Evolutionary conservation across 53 echinoderm and acorn worm species (phyloP), one percentile per base, ranked within the genome.

Genomic region (Holothuria scabra): DNA sequence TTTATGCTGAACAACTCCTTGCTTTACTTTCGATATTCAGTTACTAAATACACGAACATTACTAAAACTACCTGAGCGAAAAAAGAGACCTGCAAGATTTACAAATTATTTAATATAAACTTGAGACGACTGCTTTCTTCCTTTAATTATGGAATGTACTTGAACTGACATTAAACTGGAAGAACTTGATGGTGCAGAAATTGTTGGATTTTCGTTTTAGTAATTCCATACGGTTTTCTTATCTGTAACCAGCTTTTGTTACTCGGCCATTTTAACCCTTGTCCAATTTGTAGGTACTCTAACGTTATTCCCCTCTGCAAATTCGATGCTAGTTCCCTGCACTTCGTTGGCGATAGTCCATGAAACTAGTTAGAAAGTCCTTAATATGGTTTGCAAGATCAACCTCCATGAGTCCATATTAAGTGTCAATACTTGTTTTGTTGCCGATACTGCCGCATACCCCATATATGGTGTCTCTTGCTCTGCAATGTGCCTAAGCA

Each of bases 321-420:
- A 69, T 69, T 69, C 69, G 37, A 69, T 35, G 69, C 69, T 10
- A 69, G 69, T 35, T 29, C 11, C 34, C 35, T 34, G 22, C 18
- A 69, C 41, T 35, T 69, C 10, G 9, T 35, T 35, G 38, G 16
- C 37, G 33, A 21, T 25, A 69, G 30, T 35, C 69, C 69, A 21
- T 69, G 69, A 22, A 69, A 69, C 41, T 69, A 19, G 37, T 69
- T 69, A 18, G 69, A 33, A 32, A 68, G 34, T 21, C 29, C 13
- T 66, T 66, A 18, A 66, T 13, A 13, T 66, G 66, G 18, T 23
- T 32, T 26, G 66, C 26, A 66, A 66, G 66, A 66, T 26, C 26
- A 66, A 66, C 26, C 32, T n/a, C n/a, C n/a, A n/a, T n/a, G n/a
- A n/a, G n/a, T 66, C 29, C 66, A 66, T 28, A 3, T 66, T 62